Conservation (phyloP, 2,888 invertebrate species). For the Calameuta idolon region DNA sequence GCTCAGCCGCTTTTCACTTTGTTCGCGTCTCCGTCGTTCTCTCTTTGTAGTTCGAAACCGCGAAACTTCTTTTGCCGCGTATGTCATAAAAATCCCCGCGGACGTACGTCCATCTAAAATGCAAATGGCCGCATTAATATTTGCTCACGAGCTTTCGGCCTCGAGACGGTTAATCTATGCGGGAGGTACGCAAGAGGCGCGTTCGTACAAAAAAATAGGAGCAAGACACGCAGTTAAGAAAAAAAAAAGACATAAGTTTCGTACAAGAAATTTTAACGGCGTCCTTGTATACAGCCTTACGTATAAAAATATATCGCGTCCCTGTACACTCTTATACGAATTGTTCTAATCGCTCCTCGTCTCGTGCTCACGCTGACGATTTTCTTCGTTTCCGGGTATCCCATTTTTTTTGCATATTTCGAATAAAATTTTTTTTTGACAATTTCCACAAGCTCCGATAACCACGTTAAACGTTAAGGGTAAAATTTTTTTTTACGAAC, state of each 20-base stretch:
- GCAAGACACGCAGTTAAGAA: background rate
- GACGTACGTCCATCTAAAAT: conserved; percentile 30
- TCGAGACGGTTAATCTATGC: background rate
- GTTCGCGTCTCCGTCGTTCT: conserved; percentile 4
- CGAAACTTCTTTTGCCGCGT: background rate
- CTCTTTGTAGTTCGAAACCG: conserved; percentile 7
- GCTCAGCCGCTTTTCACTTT: background rate
- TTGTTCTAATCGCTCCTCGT: background rate
- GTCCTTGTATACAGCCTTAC: background rate
- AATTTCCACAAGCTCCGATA: too few species aligned
- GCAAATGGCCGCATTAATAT: conserved; percentile 37
- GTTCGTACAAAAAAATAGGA: too few species aligned
- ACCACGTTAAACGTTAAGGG: too few species aligned
- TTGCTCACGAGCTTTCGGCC: conserved; percentile 19
- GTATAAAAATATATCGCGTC: too few species aligned
- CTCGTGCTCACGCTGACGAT: background rate
- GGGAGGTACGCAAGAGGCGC: background rate
- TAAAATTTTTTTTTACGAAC: too few species aligned
- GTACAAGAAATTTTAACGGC: background rate
- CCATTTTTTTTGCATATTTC: background rate
- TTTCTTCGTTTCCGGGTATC: background rate
- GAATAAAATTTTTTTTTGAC: too few species aligned
- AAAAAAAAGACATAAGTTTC: background rate
- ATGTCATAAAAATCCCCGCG: background rate
- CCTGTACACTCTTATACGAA: background rate